A percentile compares a stretch with the other conserved stretches of the same genome.
Conservation (phyloP, 53 echinoderm and acorn worm species). For the Astropecten irregularis region DNA sequence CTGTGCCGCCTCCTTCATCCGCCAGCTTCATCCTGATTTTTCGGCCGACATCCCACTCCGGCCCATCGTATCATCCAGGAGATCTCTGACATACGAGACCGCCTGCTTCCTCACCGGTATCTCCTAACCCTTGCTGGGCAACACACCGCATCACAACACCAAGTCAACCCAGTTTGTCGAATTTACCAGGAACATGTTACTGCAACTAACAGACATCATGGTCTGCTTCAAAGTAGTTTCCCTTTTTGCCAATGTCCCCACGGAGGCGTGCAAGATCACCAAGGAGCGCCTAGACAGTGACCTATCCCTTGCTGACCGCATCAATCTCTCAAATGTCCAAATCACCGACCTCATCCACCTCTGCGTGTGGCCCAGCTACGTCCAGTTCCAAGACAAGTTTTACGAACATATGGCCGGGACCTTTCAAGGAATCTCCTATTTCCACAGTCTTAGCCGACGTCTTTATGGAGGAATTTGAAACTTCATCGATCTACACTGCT, state of each 20-base stretch:
- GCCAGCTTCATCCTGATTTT: too few relatives aligned
- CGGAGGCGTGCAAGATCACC: not conserved
- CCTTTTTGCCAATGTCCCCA: not conserved
- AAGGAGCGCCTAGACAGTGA: slow-evolving; percentile 2
- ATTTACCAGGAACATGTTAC: not conserved
- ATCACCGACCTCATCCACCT: slow-evolving; percentile 25
- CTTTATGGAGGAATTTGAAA: too few relatives aligned
- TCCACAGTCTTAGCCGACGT: too few relatives aligned
- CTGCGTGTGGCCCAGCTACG: not conserved
- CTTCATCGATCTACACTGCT: too few relatives aligned
- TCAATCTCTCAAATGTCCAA: slow-evolving; percentile 26
- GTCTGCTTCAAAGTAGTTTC: not conserved
- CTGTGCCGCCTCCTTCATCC: too few relatives aligned
- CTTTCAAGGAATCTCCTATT: not conserved
- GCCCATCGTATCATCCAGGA: not conserved
- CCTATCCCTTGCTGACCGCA: not conserved
- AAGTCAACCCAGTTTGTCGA: not conserved
- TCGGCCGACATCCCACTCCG: too few relatives aligned
- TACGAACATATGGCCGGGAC: not conserved
- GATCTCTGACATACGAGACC: not conserved
- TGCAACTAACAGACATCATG: not conserved
- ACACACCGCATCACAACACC: not conserved
- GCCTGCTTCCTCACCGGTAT: not conserved
- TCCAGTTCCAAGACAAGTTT: not conserved
- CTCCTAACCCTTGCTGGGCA: not conserved